Evolutionary conservation across 2,888 invertebrate genomes (phyloP), one percentile per base, ranked within the genome.

Genomic region (Drosophila sordidapex): DNA sequence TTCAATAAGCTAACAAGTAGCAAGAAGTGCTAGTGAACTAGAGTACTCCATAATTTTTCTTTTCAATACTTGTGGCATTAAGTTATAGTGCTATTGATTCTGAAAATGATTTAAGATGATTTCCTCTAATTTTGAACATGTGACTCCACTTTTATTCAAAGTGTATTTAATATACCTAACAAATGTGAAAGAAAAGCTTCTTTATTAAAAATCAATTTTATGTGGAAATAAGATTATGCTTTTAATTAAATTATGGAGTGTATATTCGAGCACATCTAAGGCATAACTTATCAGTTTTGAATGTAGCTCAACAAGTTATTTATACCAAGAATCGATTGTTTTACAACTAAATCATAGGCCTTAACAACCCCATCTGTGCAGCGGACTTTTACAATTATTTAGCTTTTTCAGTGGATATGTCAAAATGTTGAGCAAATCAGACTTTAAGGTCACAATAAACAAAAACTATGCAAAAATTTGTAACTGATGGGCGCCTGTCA

Each of bases 381-480:
- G 36, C 54, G 25, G 36, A 36, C 38, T 54, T 56, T 0, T 51
- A 35, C 61, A 64, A 64, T 57, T 54, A 60, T 66, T 66, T 48
- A 29, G 53, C 40, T 64, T 60, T 40, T 43, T 31, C 70, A 62
- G 43, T 71, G 67, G 49, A 78, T 80, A 74, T 85, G 86, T 82
- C 81, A 80, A 87, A 83, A 78, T 83, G 74, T 84, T 83, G n/a
- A 52, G 31, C 29, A 72, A 61, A 62, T 73, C 72, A 54, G 5
- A 40, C 15, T 65, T 73, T 57, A 35, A 53, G 69, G 59, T 83
- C 88, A 73, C 53, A 56, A 79, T 36, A 70, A 48, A 31, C 61
- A 53, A 67, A 70, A 62, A 66, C 58, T 57, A 49, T 74, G 77
- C 70, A 65, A 58, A 62, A 69, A 66, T 56, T 49, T 60, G 60